Evolutionary conservation across 2,888 invertebrate species (phyloP).

Genomic region (Sinohyriopsis cumingii): DNA sequence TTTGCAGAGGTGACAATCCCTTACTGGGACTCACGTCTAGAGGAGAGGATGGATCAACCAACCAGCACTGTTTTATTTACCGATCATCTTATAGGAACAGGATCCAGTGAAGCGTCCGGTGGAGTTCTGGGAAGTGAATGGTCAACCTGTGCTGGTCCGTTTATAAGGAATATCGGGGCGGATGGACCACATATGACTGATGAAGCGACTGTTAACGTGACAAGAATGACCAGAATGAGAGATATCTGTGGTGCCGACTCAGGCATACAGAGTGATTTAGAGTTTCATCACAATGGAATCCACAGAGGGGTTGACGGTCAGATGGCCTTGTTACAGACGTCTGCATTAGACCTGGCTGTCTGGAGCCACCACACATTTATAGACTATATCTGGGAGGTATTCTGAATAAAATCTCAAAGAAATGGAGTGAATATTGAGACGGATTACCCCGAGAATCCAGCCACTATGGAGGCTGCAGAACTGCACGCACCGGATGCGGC

Average conservation of each 20-base stretch:
- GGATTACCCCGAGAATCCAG: conserved; percentile 21
- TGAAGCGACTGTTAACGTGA: conserved; percentile 37
- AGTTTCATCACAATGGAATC: conserved; percentile 49
- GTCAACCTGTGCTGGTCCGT: conserved; percentile 39
- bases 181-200: conserved; percentile 47
- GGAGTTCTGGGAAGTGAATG: conserved; percentile 53
- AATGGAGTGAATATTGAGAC: too few relatives aligned
- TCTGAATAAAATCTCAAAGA: conserved; percentile 42
- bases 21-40: conserved; percentile 57
- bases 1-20: conserved; percentile 49
- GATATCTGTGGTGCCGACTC: conserved; percentile 45
- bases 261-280: conserved; percentile 36
- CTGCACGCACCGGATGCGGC: conserved; percentile 41
- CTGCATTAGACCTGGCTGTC: conserved; percentile 54
- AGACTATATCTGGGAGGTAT: conserved; percentile 55
- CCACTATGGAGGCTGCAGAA: conserved; percentile 31
- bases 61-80: conserved; percentile 47
- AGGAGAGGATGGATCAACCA: conserved; percentile 31
- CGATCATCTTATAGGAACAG: conserved; percentile 43
- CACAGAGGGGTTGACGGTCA: conserved; percentile 55
- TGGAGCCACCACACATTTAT: conserved; percentile 53
- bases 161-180: conserved; percentile 46
- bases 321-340: conserved; percentile 48
- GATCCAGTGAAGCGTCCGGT: conserved; percentile 40
- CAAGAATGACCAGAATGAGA: conserved; percentile 14